Evolutionary conservation across 2,888 invertebrate species (phyloP).

Genomic region (Drosophila rellima): DNA sequence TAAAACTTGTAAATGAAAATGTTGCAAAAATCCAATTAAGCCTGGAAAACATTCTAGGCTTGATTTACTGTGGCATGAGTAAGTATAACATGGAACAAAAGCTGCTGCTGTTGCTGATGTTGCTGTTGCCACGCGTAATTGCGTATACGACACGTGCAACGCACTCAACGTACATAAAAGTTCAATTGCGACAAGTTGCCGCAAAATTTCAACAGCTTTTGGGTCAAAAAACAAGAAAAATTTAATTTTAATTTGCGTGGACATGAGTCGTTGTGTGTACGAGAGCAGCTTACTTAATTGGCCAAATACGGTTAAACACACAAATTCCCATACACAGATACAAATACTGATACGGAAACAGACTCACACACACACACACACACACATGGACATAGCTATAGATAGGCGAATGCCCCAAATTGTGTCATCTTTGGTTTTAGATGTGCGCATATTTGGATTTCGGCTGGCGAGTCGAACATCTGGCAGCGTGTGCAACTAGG

Average conservation of each 20-base stretch:
- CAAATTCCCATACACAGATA: slow-evolving; percentile 13
- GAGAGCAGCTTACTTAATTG: slow-evolving; percentile 79
- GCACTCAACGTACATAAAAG: slow-evolving; percentile 61
- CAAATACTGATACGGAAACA: slow-evolving; percentile 7
- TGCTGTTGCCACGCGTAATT: slow-evolving; percentile 59
- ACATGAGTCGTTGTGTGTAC: slow-evolving; percentile 66
- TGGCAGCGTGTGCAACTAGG: slow-evolving; percentile 71
- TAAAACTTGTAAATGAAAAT: neutral
- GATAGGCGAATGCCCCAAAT: slow-evolving; percentile 51
- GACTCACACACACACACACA: slow-evolving; percentile 3
- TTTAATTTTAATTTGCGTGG: slow-evolving; percentile 80
- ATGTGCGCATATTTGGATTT: slow-evolving; percentile 74
- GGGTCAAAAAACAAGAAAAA: slow-evolving; percentile 52
- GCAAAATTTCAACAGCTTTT: slow-evolving; percentile 65
- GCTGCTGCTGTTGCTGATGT: slow-evolving; percentile 19
- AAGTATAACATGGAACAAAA: slow-evolving; percentile 20
- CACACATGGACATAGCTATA: slow-evolving; percentile 13
- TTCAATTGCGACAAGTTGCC: slow-evolving; percentile 75
- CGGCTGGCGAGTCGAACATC: slow-evolving; percentile 51
- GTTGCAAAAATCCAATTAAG: neutral
- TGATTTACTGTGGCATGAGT: slow-evolving; percentile 11
- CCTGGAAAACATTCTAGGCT: neutral
- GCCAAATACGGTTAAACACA: slow-evolving; percentile 54
- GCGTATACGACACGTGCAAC: slow-evolving; percentile 74
- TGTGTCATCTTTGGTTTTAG: slow-evolving; percentile 82